Conservation (phyloP, 2,797 vertebrate species). For the Fistularia commersonii region DNA sequence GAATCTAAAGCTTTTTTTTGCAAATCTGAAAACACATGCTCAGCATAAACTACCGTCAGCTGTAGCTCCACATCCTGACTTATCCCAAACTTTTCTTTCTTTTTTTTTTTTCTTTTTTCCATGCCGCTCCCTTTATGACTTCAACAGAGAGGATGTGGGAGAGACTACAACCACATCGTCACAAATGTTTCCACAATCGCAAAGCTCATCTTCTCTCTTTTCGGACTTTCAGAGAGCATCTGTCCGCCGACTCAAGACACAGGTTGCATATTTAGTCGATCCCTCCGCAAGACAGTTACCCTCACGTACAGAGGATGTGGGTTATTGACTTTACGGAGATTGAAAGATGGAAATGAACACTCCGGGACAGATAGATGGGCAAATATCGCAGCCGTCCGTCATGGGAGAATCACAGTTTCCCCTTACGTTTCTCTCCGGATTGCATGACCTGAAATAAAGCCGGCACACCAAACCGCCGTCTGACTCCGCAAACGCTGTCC, state of each 20-base stretch:
- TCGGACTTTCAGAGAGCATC: slow-evolving; percentile 9
- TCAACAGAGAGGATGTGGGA: slow-evolving; percentile 58
- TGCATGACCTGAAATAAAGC: slow-evolving; percentile 18
- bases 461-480: slow-evolving; percentile 52
- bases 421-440: slow-evolving; percentile 1
- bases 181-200: slow-evolving; percentile 38
- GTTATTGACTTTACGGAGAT: slow-evolving; percentile 1
- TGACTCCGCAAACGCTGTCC: slow-evolving; percentile 37
- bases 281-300: slow-evolving; percentile 15
- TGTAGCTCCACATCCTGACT: too few species aligned
- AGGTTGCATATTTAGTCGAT: slow-evolving; percentile 2
- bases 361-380: slow-evolving; percentile 6
- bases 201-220: slow-evolving; percentile 15
- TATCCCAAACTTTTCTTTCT: slow-evolving; percentile 15
- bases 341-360: slow-evolving; percentile 12
- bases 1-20: too few species aligned
- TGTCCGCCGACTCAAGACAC: slow-evolving; percentile 1
- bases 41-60: too few species aligned
- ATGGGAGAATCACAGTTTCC: not conserved
- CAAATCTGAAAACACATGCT: too few species aligned
- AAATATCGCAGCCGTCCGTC: slow-evolving; percentile 5
- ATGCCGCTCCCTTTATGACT: slow-evolving; percentile 35
- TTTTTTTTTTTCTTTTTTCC: slow-evolving; percentile 31
- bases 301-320: slow-evolving; percentile 1
- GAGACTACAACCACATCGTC: slow-evolving; percentile 38